Percentiles rank a stretch among this genome's conserved stretches.
These are phyloP conservation scores for Microplitis demolitor DNA, from an alignment of 1,140 invertebrate genomes.

Conservation along the genomic window DNA sequence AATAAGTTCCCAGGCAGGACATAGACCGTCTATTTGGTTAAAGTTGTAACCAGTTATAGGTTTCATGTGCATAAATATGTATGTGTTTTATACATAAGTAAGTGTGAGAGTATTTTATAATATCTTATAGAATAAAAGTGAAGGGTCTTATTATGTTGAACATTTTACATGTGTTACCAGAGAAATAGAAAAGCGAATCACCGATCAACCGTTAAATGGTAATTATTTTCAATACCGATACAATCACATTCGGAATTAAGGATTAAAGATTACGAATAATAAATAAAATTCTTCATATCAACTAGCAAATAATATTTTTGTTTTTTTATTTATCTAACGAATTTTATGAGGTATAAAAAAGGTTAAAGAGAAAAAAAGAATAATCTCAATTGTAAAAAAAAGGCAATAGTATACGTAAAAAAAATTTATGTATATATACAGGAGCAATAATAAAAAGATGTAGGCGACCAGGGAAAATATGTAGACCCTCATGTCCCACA, in stretches of 20 bases:
- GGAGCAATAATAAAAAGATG: background rate
- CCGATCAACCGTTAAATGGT: conserved; percentile 35
- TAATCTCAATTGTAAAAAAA: background rate
- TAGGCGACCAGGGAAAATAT: background rate
- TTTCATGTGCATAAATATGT: background rate
- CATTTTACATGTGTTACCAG: conserved; percentile 4
- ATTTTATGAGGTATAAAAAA: too few relatives aligned
- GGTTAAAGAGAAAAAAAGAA: background rate
- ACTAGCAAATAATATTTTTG: too few relatives aligned
- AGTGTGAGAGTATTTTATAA: background rate
- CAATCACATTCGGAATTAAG: too few relatives aligned
- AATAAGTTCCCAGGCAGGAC: background rate
- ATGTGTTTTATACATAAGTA: background rate
- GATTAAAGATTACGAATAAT: too few relatives aligned
- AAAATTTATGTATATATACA: background rate
- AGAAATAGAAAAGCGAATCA: conserved; percentile 30
- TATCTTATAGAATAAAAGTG: conserved; percentile 25
- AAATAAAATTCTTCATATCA: too few relatives aligned
- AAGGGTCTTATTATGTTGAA: conserved; percentile 22
- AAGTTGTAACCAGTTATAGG: background rate
- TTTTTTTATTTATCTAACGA: too few relatives aligned
- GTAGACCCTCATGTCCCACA: background rate
- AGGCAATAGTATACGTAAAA: background rate
- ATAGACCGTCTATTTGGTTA: too few relatives aligned
- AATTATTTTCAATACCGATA: conserved; percentile 24